phyloP scores from a whole-genome alignment of 2,113 vertebrate species.

The Pardalotus punctatus region DNA sequence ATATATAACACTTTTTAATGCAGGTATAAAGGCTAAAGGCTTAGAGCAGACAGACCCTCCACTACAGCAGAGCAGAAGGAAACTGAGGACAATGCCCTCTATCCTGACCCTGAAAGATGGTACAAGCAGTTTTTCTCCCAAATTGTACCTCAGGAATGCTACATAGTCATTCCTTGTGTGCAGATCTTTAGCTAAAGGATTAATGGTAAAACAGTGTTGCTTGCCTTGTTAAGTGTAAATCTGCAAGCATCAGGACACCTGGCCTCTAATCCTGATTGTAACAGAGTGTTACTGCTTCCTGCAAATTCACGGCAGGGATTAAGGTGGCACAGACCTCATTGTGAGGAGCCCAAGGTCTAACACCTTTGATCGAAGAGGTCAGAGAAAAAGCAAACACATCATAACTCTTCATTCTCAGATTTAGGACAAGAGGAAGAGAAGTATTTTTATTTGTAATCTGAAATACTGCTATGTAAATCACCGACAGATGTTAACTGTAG shows the following conservation, averaged over 20 bases:
- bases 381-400: not conserved
- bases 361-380: not conserved
- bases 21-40: not conserved
- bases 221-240: not conserved
- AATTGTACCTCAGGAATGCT: not conserved
- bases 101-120: not conserved
- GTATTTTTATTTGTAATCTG: not conserved
- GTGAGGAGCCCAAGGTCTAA: not conserved
- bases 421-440: not conserved
- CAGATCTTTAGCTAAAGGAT: not conserved
- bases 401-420: not conserved
- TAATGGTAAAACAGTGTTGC: not conserved
- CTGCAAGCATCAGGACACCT: not conserved
- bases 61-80: fast-evolving
- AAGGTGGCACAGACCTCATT: not conserved
- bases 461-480: not conserved
- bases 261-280: not conserved
- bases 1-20: not conserved
- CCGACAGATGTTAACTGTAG: not conserved
- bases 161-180: not conserved
- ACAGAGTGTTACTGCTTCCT: not conserved
- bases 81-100: not conserved
- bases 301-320: not conserved
- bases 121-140: not conserved
- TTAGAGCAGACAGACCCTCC: not conserved